Evolutionary conservation across 2,113 vertebrate genomes (phyloP).

Genomic region (Cavia aperea): DNA sequence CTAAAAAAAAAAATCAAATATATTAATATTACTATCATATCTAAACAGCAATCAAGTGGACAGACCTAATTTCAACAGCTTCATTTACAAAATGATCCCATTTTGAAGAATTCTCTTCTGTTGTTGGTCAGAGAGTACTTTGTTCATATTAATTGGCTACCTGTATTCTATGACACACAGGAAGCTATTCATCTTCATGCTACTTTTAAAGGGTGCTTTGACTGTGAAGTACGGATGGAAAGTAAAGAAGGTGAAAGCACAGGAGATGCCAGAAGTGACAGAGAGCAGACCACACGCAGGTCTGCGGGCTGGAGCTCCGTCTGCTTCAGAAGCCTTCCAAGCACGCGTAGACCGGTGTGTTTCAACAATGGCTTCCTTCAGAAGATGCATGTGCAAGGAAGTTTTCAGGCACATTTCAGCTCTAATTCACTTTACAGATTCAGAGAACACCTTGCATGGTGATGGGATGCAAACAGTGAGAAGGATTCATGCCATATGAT

Average conservation of each 20-base stretch:
- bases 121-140: background rate
- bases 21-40: background rate
- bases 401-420: background rate
- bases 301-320: background rate
- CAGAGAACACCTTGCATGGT: background rate
- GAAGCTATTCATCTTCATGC: background rate
- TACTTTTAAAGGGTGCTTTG: background rate
- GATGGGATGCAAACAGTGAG: background rate
- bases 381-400: background rate
- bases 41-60: background rate
- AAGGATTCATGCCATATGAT: background rate
- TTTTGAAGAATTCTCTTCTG: background rate
- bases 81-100: background rate
- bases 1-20: slow-evolving; percentile 1
- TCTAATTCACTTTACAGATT: background rate
- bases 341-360: background rate
- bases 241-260: background rate
- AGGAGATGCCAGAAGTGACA: background rate
- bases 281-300: background rate
- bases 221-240: background rate
- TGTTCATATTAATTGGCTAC: background rate
- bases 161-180: background rate
- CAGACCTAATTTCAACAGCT: background rate
- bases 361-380: background rate
- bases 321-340: background rate